These are phyloP conservation scores for Plebejus argus DNA, from an alignment of 2,888 invertebrate genomes.

Conservation along the genomic window DNA sequence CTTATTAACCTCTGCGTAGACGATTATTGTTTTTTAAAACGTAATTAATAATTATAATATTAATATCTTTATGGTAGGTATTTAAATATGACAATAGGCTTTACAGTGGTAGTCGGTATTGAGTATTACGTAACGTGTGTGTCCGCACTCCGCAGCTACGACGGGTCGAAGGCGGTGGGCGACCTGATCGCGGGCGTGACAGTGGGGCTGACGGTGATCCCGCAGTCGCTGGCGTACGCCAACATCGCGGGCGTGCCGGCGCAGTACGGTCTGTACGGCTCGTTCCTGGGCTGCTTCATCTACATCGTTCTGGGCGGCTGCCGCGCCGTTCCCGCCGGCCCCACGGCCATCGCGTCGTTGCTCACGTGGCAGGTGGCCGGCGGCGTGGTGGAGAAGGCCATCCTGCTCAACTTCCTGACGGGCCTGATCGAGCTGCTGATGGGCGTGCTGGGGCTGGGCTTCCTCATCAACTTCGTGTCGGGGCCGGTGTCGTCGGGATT, in stretches of 20 bases:
- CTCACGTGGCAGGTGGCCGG: constrained; percentile 90
- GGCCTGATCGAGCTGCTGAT: constrained; percentile 89
- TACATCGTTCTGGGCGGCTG: constrained; percentile 95
- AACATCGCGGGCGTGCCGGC: constrained; percentile 89
- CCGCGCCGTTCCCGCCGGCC: constrained; percentile 95
- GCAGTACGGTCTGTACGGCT: constrained; percentile 95
- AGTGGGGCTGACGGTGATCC: constrained; percentile 96
- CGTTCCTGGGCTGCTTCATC: constrained; percentile 95
- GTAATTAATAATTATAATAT: too few relatives aligned
- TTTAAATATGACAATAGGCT: background rate
- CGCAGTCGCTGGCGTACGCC: constrained; percentile 92
- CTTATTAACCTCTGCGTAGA: too few relatives aligned
- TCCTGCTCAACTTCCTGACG: constrained; percentile 87
- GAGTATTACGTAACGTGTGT: background rate
- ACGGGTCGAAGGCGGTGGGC: constrained; percentile 85
- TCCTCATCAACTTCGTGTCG: constrained; percentile 93
- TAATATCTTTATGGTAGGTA: background rate
- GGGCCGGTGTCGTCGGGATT: constrained; percentile 94
- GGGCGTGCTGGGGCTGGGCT: constrained; percentile 92
- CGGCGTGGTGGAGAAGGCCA: constrained; percentile 85
- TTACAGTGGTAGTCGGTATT: background rate
- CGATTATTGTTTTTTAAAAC: too few relatives aligned
- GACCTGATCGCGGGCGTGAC: constrained; percentile 95
- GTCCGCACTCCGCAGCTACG: constrained; percentile 76
- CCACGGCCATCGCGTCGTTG: constrained; percentile 94